These are phyloP conservation scores for Limnephilus rhombicus DNA, from an alignment of 2,888 invertebrate species.

Conservation along the genomic window DNA sequence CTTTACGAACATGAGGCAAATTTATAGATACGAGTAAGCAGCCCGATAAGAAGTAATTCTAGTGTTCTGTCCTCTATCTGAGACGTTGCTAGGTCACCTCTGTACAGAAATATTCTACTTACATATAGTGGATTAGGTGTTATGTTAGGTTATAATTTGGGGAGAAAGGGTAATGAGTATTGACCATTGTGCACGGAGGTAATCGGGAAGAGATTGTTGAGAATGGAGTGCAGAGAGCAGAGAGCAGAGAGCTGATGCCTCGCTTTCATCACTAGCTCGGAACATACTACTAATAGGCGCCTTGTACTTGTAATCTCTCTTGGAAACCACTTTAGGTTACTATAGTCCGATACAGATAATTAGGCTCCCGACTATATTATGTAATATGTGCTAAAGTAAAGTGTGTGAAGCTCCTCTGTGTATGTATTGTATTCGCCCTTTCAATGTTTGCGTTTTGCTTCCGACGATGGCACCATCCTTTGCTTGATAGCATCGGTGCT, in stretches of 20 bases:
- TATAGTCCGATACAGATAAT: not conserved
- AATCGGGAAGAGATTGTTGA: not conserved
- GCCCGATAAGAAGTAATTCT: not conserved
- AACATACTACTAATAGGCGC: slow-evolving; percentile 49
- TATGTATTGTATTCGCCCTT: not conserved
- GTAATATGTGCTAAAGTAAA: not conserved
- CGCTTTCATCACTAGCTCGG: slow-evolving; percentile 47
- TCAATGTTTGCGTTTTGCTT: slow-evolving; percentile 11
- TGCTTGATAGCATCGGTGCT: slow-evolving; percentile 5
- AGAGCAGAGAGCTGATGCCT: slow-evolving; percentile 25
- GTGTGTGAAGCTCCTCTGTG: not conserved
- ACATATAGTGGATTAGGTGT: slow-evolving; percentile 50
- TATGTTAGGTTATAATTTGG: slow-evolving; percentile 56
- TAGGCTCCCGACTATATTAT: slow-evolving; percentile 14
- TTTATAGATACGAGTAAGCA: not conserved
- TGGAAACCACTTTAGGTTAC: slow-evolving; percentile 9
- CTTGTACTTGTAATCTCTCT: slow-evolving; percentile 43
- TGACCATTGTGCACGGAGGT: not conserved
- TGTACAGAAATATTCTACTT: slow-evolving; percentile 46
- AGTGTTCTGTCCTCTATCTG: not conserved
- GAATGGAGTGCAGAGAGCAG: not conserved
- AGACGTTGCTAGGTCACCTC: not conserved
- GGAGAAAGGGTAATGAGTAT: slow-evolving; percentile 56
- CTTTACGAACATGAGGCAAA: not conserved
- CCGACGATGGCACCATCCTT: not conserved